Conservation (phyloP, 64 coral and sea anemone species). For the Hydrozoanthus tunicans region DNA sequence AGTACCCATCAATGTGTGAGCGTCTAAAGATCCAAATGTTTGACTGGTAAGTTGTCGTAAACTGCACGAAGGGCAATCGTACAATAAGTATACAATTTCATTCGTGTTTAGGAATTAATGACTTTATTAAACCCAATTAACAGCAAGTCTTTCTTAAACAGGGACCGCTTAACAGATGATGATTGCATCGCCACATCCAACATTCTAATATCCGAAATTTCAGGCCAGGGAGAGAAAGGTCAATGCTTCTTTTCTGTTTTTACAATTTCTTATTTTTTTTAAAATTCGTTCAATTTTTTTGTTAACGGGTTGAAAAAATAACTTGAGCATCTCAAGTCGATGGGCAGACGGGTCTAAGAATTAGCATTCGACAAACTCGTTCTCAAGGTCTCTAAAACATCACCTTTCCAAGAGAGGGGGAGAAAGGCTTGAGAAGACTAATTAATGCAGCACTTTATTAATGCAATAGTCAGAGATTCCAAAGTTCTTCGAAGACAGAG, state of each 20-base stretch:
- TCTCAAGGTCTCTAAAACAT: too few species aligned
- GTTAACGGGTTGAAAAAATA: too few species aligned
- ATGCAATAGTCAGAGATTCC: too few species aligned
- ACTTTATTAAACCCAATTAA: not conserved
- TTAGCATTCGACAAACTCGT: too few species aligned
- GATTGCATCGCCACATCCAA: constrained; percentile 85
- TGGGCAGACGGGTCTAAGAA: too few species aligned
- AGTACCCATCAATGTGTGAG: constrained; percentile 55
- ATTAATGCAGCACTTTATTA: too few species aligned
- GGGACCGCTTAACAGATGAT: constrained; percentile 70
- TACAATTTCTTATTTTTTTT: not conserved
- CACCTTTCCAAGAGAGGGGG: too few species aligned
- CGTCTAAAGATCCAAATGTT: constrained; percentile 53
- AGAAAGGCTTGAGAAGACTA: too few species aligned
- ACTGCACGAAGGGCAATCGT: too few species aligned
- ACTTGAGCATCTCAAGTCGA: too few species aligned
- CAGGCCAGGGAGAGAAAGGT: constrained; percentile 72
- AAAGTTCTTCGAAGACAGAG: too few species aligned
- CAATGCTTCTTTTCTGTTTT: not conserved
- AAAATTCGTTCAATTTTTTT: not conserved
- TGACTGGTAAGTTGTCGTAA: constrained; percentile 25
- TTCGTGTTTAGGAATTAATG: not conserved
- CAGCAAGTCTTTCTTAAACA: not conserved
- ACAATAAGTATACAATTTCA: not conserved
- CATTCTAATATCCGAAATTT: constrained; percentile 69